Evolutionary conservation across 2,888 invertebrate species (phyloP).

Genomic region (Chaetoderma sp.): DNA sequence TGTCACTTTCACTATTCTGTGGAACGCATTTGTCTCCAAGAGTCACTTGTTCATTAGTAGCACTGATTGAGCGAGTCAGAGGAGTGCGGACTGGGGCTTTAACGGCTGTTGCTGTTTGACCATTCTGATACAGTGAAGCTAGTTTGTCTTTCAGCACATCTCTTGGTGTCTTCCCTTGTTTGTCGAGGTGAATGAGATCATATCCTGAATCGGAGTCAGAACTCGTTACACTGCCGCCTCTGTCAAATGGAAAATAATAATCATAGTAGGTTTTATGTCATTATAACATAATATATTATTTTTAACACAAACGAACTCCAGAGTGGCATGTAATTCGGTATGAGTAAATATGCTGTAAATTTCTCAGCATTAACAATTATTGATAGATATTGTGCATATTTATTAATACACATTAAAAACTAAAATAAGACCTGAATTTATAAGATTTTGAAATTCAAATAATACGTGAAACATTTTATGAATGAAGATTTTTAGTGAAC

Average conservation of each 20-base stretch:
- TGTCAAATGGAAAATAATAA: slow-evolving; percentile 18
- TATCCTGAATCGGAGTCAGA: slow-evolving; percentile 36
- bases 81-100: slow-evolving; percentile 25
- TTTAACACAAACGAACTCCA: too few relatives aligned
- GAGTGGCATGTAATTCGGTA: too few relatives aligned
- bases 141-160: slow-evolving; percentile 6
- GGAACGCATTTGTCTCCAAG: background rate
- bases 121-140: slow-evolving; percentile 6
- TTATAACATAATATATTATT: too few relatives aligned
- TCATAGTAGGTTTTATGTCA: too few relatives aligned
- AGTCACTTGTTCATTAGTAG: background rate
- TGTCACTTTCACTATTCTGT: background rate
- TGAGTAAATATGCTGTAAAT: too few relatives aligned
- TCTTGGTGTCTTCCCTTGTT: background rate
- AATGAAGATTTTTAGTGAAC: too few relatives aligned
- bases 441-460: too few relatives aligned
- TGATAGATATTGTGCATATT: too few relatives aligned
- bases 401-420: too few relatives aligned
- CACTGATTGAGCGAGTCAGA: background rate
- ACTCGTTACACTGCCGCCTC: slow-evolving; percentile 40
- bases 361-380: too few relatives aligned
- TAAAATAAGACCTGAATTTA: too few relatives aligned
- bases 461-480: too few relatives aligned
- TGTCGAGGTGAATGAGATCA: background rate
- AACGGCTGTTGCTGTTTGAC: slow-evolving; percentile 41